phyloP scores from a whole-genome alignment of 2,113 vertebrate species.

The Apodemus sylvaticus region DNA sequence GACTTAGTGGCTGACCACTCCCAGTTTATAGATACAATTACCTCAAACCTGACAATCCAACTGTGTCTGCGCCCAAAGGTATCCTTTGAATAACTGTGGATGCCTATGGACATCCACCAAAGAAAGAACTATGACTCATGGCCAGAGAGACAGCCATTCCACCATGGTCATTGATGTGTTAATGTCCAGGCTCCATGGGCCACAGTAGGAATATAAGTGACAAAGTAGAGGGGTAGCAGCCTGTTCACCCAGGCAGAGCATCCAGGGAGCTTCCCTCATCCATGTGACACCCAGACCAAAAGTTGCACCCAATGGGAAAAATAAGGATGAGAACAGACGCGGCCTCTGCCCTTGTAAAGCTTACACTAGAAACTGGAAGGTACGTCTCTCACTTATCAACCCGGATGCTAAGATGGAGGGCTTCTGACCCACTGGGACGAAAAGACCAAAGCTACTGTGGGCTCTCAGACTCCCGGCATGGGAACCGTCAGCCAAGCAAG shows the following conservation, averaged over 20 bases:
- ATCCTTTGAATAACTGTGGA: not conserved
- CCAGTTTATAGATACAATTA: not conserved
- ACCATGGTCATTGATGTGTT: not conserved
- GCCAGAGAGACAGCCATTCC: not conserved
- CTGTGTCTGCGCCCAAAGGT: not conserved
- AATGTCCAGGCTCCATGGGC: too few relatives aligned
- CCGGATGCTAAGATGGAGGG: not conserved
- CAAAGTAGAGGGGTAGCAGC: not conserved
- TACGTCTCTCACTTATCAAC: not conserved
- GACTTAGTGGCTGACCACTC: not conserved
- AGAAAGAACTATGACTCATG: not conserved
- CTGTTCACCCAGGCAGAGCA: not conserved
- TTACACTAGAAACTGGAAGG: not conserved
- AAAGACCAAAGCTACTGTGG: not conserved
- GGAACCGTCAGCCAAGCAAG: not conserved
- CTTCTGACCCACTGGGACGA: not conserved
- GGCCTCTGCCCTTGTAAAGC: not conserved
- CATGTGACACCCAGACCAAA: not conserved
- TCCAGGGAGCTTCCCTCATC: not conserved
- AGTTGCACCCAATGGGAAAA: not conserved
- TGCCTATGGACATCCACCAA: not conserved
- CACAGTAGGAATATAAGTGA: not conserved
- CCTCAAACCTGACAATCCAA: not conserved
- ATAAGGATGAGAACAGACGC: too few relatives aligned
- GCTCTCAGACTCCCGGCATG: too few relatives aligned